Base-by-base conservation (phyloP, 64 coral and sea anemone species). In the Montipora cactus region DNA sequence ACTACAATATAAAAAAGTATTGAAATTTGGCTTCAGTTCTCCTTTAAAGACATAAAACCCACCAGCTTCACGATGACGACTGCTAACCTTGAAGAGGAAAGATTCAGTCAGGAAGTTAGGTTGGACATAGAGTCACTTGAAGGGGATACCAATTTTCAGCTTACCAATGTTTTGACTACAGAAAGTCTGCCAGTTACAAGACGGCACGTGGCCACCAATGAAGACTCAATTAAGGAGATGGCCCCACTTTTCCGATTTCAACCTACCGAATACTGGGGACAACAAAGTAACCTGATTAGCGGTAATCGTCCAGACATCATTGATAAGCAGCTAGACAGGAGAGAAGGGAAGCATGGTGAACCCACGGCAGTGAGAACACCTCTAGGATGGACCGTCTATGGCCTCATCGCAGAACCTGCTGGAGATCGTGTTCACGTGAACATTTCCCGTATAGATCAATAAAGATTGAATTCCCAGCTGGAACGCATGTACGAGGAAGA, bases 101-200 rank as follows among this genome's bases (percentile, higher is more conserved):
- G 0, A 12, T 88, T 2, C 13, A 59, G 72, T 45, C 62, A n/a
- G 46, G 82, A 12, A 87, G 67, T 21, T 74, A 81, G 9, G 70
- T 91, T 94, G 20, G 90, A 94, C 28, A 62, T 89, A 46, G 47
- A 94, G 71, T 89, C 92, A 7, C 15, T 87, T 7, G 76, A 73
- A 28, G 82, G 91, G 19, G 82, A 76, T 87, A 75, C 73, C 16
- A 75, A 81, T 76, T 92, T 96, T 52, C 7, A 18, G 8, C 76
- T 96, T 20, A 64, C 81, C 11, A 83, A 89, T 59, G 84, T 96
- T 14, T 37, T 96, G 55, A 96, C 89, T 6, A 95, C 89, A 28
- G 18, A 47, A 13, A 79, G 50, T 50, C 49, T 64, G 46, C 79
- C 79, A 28, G 49, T 81, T 81, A 11, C 51, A 20, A 1, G 13